phyloP scores from a whole-genome alignment of 2,797 vertebrate species.

The Neostethus bicornis region DNA sequence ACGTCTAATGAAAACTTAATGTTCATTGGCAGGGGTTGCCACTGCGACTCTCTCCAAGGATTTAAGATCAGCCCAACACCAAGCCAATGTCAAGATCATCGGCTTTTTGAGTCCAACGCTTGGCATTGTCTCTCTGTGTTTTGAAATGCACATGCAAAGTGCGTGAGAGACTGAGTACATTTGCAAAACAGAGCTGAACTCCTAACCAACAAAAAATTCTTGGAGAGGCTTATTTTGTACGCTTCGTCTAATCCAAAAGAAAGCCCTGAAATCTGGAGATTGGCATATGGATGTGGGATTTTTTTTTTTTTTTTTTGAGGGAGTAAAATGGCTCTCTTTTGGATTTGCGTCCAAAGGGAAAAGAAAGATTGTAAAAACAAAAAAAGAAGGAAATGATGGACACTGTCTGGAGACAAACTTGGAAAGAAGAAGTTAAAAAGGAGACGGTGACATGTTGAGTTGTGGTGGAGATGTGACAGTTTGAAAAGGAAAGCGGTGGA shows the following conservation, averaged over 20 bases:
- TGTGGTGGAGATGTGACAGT: conserved; percentile 27
- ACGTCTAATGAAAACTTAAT: conserved; percentile 73
- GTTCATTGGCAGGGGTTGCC: conserved; percentile 68
- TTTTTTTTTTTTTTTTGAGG: too few relatives aligned
- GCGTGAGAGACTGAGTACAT: conserved; percentile 49
- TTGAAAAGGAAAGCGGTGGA: conserved; percentile 48
- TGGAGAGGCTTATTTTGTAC: conserved; percentile 66
- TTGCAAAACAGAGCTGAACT: conserved; percentile 67
- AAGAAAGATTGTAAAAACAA: conserved; percentile 16
- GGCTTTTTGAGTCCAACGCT: conserved; percentile 67
- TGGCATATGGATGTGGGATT: conserved; percentile 71
- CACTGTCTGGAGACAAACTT: conserved; percentile 23
- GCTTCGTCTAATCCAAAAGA: conserved; percentile 70
- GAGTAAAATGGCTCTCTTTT: conserved; percentile 67
- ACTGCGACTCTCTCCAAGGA: conserved; percentile 51
- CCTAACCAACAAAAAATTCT: conserved; percentile 61
- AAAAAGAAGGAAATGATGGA: conserved; percentile 13
- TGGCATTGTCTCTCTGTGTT: conserved; percentile 48
- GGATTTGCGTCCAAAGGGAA: conserved; percentile 55
- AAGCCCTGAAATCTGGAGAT: conserved; percentile 75
- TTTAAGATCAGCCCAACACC: conserved; percentile 69
- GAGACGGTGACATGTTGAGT: conserved; percentile 27
- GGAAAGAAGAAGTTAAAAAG: conserved; percentile 11
- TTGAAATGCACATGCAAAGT: conserved; percentile 42
- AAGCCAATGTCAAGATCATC: conserved; percentile 77